These are phyloP conservation scores for Kryptopterus vitreolus DNA, from an alignment of 2,797 vertebrate species.

Conservation along the genomic window DNA sequence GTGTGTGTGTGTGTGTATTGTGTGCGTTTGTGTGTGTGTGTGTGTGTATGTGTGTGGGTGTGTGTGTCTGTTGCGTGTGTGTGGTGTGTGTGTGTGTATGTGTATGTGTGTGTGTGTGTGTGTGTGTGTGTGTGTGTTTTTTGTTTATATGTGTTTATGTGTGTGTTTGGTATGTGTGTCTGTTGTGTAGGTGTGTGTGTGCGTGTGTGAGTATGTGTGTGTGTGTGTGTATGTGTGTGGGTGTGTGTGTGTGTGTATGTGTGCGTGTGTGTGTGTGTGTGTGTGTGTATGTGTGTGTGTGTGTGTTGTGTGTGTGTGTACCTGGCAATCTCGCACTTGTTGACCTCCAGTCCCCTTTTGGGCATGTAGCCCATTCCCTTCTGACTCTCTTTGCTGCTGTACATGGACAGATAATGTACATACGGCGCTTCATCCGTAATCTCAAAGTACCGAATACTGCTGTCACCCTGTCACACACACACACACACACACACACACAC, in stretches of 20 bases:
- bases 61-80: too few species aligned
- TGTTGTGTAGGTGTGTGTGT: slow-evolving; percentile 16
- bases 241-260: slow-evolving; percentile 14
- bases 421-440: slow-evolving; percentile 87
- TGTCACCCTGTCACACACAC: slow-evolving; percentile 80
- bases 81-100: slow-evolving; percentile 16
- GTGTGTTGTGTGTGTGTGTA: slow-evolving; percentile 54
- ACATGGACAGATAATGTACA: slow-evolving; percentile 88
- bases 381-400: slow-evolving; percentile 89
- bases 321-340: slow-evolving; percentile 93
- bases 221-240: slow-evolving; percentile 15
- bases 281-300: slow-evolving; percentile 17
- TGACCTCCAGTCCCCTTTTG: slow-evolving; percentile 89
- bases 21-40: slow-evolving; percentile 11
- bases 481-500: neutral
- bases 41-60: slow-evolving; percentile 25
- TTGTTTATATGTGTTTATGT: slow-evolving; percentile 24
- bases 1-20: slow-evolving; percentile 25
- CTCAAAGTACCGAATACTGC: slow-evolving; percentile 92
- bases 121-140: slow-evolving; percentile 14
- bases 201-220: slow-evolving; percentile 9
- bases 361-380: slow-evolving; percentile 92
- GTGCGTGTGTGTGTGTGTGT: slow-evolving; percentile 24
- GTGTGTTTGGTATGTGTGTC: slow-evolving; percentile 15
- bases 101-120: slow-evolving; percentile 23